Base-by-base conservation (phyloP, 2,113 vertebrate genomes). In the Oophaga pumilio region DNA sequence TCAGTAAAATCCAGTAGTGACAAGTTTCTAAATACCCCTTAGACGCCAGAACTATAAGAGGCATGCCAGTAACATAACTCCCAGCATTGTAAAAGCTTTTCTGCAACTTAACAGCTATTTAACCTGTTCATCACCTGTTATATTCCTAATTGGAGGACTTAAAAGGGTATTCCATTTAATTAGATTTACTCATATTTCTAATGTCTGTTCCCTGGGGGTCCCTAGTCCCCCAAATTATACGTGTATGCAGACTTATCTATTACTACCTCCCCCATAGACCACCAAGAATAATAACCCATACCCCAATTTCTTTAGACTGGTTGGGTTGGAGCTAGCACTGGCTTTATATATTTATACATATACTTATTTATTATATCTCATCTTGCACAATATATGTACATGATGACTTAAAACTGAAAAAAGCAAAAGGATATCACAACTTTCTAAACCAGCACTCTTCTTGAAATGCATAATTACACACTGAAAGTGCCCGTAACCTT, bases 11-110 rank as follows among this genome's bases (percentile, higher is more conserved):
- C 33, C 56, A 76, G 53, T 73, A 74, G 43, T 57, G 87, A 88
- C 87, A 88, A 77, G 80, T 83, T 85, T 86, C 89, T 68, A 89
- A 82, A 84, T 76, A 79, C 18, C 17, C 59, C 78, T 82, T 73
- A 79, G 71, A 84, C 17, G 85, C 20, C 59, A 24, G 53, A 73
- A 52, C 82, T 89, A 89, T 84, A 52, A 69, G 90, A 81, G 52
- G 50, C 71, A 81, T 68, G 73, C 52, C 87, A 53, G 62, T 88
- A 88, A 84, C 82, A 66, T 66, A 62, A 87, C 69, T 66, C 28
- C 26, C 20, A 53, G 56, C 57, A 24, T n/a, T 74, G 71, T 87
- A 76, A 82, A 87, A 62, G 6, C 22, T 59, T 26, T 49, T 64
- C 14, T 28, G 15, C 74, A 50, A 53, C 20, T 76, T 62, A 77